Evolutionary conservation across 2,888 invertebrate species (phyloP).

Genomic region (Callyntrura sp.): DNA sequence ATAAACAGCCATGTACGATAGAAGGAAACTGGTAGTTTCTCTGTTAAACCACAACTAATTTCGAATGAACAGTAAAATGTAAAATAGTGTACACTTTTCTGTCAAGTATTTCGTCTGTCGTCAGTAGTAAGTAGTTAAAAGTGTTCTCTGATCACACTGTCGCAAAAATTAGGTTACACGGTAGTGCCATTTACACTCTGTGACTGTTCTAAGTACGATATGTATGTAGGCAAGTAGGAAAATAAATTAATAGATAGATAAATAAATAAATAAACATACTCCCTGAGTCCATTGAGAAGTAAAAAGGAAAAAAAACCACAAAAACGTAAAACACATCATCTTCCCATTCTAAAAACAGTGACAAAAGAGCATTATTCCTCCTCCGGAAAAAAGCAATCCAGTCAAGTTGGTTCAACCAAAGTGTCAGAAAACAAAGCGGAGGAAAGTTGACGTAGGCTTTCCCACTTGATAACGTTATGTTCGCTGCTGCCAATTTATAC

Average conservation of each 20-base stretch:
- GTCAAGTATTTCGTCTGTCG: background rate
- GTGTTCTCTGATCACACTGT: background rate
- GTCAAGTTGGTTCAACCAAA: conserved; percentile 33
- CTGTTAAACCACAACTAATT: background rate
- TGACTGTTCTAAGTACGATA: background rate
- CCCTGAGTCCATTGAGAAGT: conserved; percentile 88
- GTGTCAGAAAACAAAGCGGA: conserved; percentile 43
- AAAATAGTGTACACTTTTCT: background rate
- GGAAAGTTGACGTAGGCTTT: conserved; percentile 51
- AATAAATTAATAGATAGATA: conserved; percentile 20
- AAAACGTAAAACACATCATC: background rate
- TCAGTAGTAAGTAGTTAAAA: background rate
- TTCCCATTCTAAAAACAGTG: background rate
- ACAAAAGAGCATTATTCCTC: background rate
- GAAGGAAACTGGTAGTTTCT: background rate
- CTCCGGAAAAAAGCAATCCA: conserved; percentile 25
- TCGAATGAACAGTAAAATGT: background rate
- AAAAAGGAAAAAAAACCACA: conserved; percentile 14
- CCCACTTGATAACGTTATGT: background rate
- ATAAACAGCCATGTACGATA: background rate
- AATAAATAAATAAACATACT: conserved; percentile 76
- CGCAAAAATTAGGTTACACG: background rate
- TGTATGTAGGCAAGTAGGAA: background rate
- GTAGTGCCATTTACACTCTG: background rate
- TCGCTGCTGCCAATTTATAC: background rate